Evolutionary conservation across 2,888 invertebrate genomes (phyloP).

Genomic region (Ctena decussata): DNA sequence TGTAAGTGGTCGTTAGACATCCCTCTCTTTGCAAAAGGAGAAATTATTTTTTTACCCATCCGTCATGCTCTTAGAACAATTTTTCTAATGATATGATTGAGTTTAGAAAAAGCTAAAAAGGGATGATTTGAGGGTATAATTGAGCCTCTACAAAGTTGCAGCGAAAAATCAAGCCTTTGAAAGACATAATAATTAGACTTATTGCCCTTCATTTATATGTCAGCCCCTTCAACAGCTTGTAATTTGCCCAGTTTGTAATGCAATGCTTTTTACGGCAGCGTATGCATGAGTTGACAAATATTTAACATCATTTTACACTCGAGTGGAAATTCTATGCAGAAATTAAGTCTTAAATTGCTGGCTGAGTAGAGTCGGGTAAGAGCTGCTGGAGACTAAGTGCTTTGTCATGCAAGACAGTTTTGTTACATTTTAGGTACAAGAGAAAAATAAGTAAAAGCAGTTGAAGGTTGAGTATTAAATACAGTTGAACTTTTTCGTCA

Average conservation of each 20-base stretch:
- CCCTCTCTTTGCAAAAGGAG: neutral
- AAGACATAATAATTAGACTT: constrained; percentile 46
- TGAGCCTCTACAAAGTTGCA: constrained; percentile 31
- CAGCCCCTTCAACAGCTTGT: neutral
- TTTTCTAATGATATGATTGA: constrained; percentile 57
- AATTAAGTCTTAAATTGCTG: constrained; percentile 8
- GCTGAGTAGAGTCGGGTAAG: neutral
- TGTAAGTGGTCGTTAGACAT: neutral
- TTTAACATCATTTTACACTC: neutral
- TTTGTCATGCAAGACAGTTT: neutral
- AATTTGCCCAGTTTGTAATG: neutral
- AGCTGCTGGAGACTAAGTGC: neutral
- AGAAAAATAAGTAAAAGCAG: too few relatives aligned
- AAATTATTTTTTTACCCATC: constrained; percentile 47
- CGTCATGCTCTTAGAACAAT: constrained; percentile 36
- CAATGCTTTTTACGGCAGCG: neutral
- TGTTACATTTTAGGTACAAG: neutral
- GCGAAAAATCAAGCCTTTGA: constrained; percentile 18
- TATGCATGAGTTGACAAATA: neutral
- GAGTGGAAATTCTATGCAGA: neutral
- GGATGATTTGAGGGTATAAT: constrained; percentile 64
- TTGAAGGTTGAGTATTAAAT: too few relatives aligned
- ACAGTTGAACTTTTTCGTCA: too few relatives aligned
- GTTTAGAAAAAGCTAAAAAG: constrained; percentile 46
- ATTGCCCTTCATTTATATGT: constrained; percentile 17